These are phyloP conservation scores for Meghimatium bilineatum DNA, from an alignment of 2,888 invertebrate genomes.

Conservation along the genomic window DNA sequence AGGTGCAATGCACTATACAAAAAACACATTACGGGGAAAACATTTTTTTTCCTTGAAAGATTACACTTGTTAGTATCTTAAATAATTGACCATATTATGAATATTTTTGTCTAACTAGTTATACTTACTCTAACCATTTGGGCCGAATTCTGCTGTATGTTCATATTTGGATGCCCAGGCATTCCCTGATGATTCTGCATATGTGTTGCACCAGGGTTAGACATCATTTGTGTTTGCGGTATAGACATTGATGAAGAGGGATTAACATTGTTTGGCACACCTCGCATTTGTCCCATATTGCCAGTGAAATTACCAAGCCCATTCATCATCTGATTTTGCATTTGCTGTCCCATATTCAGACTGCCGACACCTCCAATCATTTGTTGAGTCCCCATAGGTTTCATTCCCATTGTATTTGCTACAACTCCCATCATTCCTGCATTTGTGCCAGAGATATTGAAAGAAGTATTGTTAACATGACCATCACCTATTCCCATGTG, in stretches of 20 bases:
- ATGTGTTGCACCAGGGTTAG: conserved; percentile 59
- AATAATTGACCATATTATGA: no score
- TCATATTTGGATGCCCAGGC: conserved; percentile 61
- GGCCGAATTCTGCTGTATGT: conserved; percentile 57
- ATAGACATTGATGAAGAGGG: conserved; percentile 56
- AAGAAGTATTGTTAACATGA: conserved; percentile 44
- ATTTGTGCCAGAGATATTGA: conserved; percentile 47
- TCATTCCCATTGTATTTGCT: conserved; percentile 50
- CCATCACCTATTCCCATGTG: conserved; percentile 45
- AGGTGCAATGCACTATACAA: no score
- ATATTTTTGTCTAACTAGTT: neutral
- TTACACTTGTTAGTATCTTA: no score
- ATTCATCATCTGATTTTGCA: conserved; percentile 71
- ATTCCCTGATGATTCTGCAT: conserved; percentile 64
- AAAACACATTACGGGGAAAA: no score
- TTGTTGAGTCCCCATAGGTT: conserved; percentile 51
- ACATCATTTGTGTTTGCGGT: conserved; percentile 54
- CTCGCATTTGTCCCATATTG: conserved; percentile 57
- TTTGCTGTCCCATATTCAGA: conserved; percentile 57
- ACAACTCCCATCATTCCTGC: conserved; percentile 46
- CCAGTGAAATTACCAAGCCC: conserved; percentile 71
- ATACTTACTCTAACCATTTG: conserved; percentile 66
- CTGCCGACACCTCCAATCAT: conserved; percentile 56
- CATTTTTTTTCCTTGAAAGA: no score
- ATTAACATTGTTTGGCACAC: conserved; percentile 55